Percentiles rank a stretch among this genome's conserved stretches.
Evolutionary conservation across 2,797 vertebrate genomes (phyloP).

Genomic region (Notolepis coatsorum): DNA sequence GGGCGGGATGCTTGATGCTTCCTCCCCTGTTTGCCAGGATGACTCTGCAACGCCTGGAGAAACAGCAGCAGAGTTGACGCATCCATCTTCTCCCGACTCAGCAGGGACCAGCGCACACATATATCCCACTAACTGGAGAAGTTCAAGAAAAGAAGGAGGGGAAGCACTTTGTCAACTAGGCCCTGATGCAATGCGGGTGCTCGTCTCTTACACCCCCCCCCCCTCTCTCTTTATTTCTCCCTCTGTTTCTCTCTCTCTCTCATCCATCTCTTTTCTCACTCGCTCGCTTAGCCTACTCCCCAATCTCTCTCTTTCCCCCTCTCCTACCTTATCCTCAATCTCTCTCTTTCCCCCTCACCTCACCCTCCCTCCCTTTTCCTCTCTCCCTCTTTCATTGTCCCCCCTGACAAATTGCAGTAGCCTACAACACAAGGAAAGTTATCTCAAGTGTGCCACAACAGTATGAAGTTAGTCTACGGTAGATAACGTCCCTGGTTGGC

Average conservation of each 20-base stretch:
- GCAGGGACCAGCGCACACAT: slow-evolving; percentile 60
- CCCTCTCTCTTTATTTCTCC: background rate
- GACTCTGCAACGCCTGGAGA: slow-evolving; percentile 71
- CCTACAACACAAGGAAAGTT: background rate
- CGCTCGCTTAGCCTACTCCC: no score
- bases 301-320: slow-evolving; percentile 7
- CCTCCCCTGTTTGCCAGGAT: slow-evolving; percentile 59
- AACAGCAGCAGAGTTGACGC: slow-evolving; percentile 44
- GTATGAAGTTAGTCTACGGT: no score
- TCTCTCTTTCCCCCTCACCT: background rate
- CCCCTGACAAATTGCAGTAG: background rate
- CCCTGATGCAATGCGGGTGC: slow-evolving; percentile 62
- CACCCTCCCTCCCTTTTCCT: background rate
- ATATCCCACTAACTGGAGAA: slow-evolving; percentile 56
- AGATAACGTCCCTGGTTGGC: no score
- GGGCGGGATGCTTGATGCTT: slow-evolving; percentile 40
- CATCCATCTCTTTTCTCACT: no score
- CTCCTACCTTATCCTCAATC: slow-evolving; percentile 5
- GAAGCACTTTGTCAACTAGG: slow-evolving; percentile 58
- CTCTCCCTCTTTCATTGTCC: slow-evolving; percentile 9
- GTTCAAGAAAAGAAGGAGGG: slow-evolving; percentile 39
- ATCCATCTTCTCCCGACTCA: slow-evolving; percentile 67
- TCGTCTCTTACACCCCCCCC: slow-evolving; percentile 34
- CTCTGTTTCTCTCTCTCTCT: background rate
- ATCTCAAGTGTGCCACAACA: background rate